A percentile compares a stretch with the other conserved stretches of the same genome.
phyloP scores from a whole-genome alignment of 2,797 vertebrate species.

The Periparus ater region DNA sequence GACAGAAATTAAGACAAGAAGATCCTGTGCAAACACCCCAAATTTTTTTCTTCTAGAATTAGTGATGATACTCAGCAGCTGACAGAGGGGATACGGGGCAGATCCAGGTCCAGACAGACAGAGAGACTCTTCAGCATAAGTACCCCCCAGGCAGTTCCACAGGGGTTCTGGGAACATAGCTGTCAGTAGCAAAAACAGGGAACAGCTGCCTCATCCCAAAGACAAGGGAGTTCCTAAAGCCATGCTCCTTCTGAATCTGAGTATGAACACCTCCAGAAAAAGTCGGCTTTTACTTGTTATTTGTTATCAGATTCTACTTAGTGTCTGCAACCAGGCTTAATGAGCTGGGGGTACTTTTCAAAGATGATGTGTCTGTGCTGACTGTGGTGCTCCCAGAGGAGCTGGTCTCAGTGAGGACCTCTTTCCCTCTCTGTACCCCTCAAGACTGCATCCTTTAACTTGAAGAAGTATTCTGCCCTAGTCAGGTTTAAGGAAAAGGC shows the following conservation, averaged over 20 bases:
- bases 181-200: neutral
- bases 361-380: neutral
- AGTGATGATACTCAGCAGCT: neutral
- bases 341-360: neutral
- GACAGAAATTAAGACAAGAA: neutral
- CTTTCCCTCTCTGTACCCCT: neutral
- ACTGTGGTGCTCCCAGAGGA: neutral
- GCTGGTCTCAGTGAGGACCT: neutral
- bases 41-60: neutral
- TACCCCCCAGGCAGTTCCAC: neutral
- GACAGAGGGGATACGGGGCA: neutral
- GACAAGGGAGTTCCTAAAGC: accelerated
- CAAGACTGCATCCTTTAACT: neutral
- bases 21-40: neutral
- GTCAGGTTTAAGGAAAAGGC: neutral
- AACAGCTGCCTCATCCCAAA: neutral
- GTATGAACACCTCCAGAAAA: accelerated
- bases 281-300: neutral
- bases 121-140: neutral
- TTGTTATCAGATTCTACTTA: no score
- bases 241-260: neutral
- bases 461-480: no score
- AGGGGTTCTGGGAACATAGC: accelerated
- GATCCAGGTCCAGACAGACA: neutral
- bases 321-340: neutral